Evolutionary conservation across 2,797 vertebrate species (phyloP), one percentile per base, ranked within the genome.

Genomic region (Rhinogobio ventralis): DNA sequence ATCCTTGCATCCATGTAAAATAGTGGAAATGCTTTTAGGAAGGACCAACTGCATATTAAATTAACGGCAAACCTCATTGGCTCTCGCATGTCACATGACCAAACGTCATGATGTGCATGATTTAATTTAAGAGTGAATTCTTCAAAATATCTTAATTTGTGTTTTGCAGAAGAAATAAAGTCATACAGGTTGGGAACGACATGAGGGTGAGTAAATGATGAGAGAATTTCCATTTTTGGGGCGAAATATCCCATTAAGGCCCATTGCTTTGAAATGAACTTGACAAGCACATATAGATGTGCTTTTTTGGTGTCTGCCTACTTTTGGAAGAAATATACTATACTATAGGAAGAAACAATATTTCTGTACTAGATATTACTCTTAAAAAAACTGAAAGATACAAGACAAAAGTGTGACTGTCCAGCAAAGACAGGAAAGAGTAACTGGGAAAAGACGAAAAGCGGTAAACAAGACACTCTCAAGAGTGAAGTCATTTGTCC

Each of bases 401-500:
- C 0, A 62, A 28, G 25, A 28, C 13, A 77, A 49, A n/a, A 46
- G 57, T 80, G 45, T 55, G 33, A 75, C 11, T 66, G 42, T 69
- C 64, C 49, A 67, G 72, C 25, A 64, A 72, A 62, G 60, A 81
- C 11, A 74, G 60, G 39, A 28, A 30, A 39, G 72, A 72, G 69
- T 57, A 68, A 51, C 85, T 7, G 25, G 75, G 36, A 19, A 79
- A 86, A 83, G 69, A 82, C 75, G 85, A 57, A 85, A 76, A 77
- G 86, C 87, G 82, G 90, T 93, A 93, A 93, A 93, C 90, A 92
- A 90, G 87, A 86, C 87, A 90, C 89, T 87, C 88, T 90, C 77
- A 89, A 82, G 89, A 91, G 92, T 92, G 88, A 91, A 94, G 92
- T 88, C 82, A 88, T 92, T 92, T 92, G 93, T 93, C 91, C 89